Percentiles rank a stretch among this genome's conserved stretches.
These are phyloP conservation scores for Pseudorhombus dupliciocellatus DNA, from an alignment of 2,113 vertebrate genomes.

Conservation along the genomic window DNA sequence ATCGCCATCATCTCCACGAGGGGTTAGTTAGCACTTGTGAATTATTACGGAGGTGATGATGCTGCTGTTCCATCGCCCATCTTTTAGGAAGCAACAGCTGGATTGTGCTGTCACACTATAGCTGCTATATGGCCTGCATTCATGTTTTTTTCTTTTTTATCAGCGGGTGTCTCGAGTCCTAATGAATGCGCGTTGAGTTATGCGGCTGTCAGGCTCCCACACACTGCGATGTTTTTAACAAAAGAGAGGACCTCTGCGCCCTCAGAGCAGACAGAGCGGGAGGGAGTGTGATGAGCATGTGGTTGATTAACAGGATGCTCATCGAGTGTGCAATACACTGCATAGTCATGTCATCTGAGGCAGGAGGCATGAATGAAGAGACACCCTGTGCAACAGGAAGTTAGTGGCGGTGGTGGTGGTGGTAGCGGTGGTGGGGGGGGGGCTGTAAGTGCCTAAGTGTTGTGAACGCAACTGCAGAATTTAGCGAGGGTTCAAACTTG, in stretches of 20 bases:
- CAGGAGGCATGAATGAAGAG: conserved; percentile 44
- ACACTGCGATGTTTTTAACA: conserved; percentile 25
- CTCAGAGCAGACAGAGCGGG: conserved; percentile 10
- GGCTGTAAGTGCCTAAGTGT: conserved; percentile 2
- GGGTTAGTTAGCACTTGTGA: too few relatives aligned
- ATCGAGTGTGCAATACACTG: conserved; percentile 9
- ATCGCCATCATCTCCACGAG: too few relatives aligned
- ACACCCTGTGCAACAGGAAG: not conserved
- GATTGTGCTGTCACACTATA: not conserved
- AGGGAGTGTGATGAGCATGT: conserved; percentile 54
- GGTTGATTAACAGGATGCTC: conserved; percentile 71
- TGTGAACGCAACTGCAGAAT: not conserved
- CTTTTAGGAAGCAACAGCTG: not conserved
- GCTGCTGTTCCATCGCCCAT: not conserved
- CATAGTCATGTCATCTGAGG: conserved; percentile 1
- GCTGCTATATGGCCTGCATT: not conserved
- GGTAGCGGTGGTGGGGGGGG: too few relatives aligned
- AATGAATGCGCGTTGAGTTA: conserved; percentile 64
- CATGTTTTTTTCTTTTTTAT: not conserved
- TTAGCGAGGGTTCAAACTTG: conserved; percentile 1
- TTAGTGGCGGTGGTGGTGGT: too few relatives aligned
- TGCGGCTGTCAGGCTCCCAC: conserved; percentile 41
- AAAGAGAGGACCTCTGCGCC: conserved; percentile 34
- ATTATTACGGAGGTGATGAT: not conserved
- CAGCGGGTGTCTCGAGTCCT: conserved; percentile 25